These are phyloP conservation scores for Chrysolina haemoptera DNA, from an alignment of 2,888 invertebrate genomes.

Conservation along the genomic window DNA sequence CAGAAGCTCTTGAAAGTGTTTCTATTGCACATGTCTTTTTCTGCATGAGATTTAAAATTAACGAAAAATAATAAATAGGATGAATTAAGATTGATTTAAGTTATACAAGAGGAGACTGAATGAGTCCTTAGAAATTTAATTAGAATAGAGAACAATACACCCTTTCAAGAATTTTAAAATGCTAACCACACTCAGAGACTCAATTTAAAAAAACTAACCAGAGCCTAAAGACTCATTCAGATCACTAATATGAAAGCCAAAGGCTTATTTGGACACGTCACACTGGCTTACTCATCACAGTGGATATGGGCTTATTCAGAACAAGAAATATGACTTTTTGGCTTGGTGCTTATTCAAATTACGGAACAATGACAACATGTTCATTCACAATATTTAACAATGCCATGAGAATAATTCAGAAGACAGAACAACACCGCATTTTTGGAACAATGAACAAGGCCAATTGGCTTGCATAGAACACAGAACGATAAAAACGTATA, in stretches of 20 bases:
- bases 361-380: not conserved
- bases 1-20: constrained; percentile 6
- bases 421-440: constrained; percentile 8
- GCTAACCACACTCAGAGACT: constrained; percentile 32
- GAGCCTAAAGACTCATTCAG: constrained; percentile 33
- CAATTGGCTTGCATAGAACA: constrained; percentile 6
- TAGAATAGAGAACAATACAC: not conserved
- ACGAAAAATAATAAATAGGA: constrained; percentile 32
- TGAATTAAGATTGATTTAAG: constrained; percentile 24
- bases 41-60: constrained; percentile 29
- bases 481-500: constrained; percentile 2
- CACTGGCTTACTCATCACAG: constrained; percentile 28
- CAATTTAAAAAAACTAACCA: constrained; percentile 25
- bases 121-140: not conserved
- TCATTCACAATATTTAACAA: not conserved
- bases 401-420: not conserved
- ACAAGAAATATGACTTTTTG: not conserved
- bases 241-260: constrained; percentile 38
- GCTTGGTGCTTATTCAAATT: not conserved
- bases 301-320: constrained; percentile 34
- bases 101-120: constrained; percentile 8
- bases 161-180: not conserved
- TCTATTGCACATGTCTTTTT: constrained; percentile 47
- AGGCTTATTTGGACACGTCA: not conserved
- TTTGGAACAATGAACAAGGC: constrained; percentile 6